Percentiles rank a stretch among this genome's conserved stretches.
Conservation (phyloP, 2,113 vertebrate genomes). For the Camelus bactrianus region DNA sequence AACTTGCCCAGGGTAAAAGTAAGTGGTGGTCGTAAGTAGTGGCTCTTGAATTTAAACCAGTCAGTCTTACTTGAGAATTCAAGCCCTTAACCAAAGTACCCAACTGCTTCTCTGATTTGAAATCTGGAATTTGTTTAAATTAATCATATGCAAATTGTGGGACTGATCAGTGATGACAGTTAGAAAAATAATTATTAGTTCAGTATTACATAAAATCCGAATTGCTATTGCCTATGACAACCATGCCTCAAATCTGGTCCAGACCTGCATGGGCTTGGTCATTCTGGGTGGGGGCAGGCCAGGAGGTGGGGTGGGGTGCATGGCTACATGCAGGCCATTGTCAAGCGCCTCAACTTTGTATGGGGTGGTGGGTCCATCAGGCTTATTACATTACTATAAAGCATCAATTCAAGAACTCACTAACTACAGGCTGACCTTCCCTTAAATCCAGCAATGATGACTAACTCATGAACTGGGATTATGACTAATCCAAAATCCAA, state of each 20-base stretch:
- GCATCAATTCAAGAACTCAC: constrained; percentile 4
- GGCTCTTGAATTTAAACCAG: background rate
- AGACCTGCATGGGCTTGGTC: background rate
- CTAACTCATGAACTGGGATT: background rate
- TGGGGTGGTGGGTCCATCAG: background rate
- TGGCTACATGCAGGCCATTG: too few species aligned
- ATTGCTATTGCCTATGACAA: background rate
- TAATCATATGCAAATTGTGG: background rate
- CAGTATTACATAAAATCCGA: background rate
- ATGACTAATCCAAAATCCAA: background rate
- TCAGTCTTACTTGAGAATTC: background rate
- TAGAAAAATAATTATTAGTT: background rate
- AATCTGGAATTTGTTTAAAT: background rate
- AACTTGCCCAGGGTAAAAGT: background rate
- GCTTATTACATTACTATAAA: background rate
- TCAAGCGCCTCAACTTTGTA: background rate
- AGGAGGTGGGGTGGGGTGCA: background rate
- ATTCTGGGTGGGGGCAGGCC: background rate
- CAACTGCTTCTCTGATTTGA: background rate
- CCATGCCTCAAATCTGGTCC: background rate
- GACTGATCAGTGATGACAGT: background rate
- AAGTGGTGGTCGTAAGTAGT: background rate
- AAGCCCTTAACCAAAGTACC: background rate
- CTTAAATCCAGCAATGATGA: background rate
- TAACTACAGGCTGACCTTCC: background rate